Conservation (phyloP, 2,797 vertebrate species). For the Epinephelus coioides region DNA sequence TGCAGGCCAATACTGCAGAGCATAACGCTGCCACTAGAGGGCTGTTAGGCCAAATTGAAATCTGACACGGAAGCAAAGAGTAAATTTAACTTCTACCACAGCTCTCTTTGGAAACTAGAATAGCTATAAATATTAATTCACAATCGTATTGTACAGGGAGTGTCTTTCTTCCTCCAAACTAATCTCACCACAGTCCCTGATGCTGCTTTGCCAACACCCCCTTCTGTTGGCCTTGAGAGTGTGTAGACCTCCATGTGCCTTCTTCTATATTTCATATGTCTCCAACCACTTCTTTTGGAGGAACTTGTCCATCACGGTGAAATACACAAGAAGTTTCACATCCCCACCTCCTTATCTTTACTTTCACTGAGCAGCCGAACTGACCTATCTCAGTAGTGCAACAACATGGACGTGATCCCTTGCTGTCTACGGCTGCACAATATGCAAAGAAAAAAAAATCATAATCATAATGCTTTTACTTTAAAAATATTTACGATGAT, state of each 20-base stretch:
- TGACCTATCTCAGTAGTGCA: not conserved
- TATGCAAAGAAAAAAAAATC: too few relatives aligned
- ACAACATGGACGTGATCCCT: not conserved
- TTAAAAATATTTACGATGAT: too few relatives aligned
- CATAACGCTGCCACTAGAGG: conserved; percentile 49
- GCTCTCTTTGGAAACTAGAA: conserved; percentile 5
- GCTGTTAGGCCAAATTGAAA: conserved; percentile 23
- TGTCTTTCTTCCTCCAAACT: not conserved
- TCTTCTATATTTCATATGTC: not conserved
- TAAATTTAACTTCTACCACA: not conserved
- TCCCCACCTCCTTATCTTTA: not conserved
- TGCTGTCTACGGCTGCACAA: not conserved
- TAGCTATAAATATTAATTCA: not conserved
- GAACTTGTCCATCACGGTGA: not conserved
- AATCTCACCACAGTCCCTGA: not conserved
- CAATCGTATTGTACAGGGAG: not conserved
- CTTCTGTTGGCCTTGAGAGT: not conserved
- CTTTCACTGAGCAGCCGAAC: not conserved
- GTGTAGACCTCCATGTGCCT: not conserved
- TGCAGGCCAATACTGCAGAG: conserved; percentile 52
- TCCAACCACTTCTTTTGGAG: not conserved
- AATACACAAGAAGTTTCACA: not conserved
- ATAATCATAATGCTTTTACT: too few relatives aligned
- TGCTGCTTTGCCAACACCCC: not conserved
- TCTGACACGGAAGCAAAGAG: not conserved